These are phyloP conservation scores for Drosophila picticornis DNA, from an alignment of 2,888 invertebrate genomes.

Conservation along the genomic window DNA sequence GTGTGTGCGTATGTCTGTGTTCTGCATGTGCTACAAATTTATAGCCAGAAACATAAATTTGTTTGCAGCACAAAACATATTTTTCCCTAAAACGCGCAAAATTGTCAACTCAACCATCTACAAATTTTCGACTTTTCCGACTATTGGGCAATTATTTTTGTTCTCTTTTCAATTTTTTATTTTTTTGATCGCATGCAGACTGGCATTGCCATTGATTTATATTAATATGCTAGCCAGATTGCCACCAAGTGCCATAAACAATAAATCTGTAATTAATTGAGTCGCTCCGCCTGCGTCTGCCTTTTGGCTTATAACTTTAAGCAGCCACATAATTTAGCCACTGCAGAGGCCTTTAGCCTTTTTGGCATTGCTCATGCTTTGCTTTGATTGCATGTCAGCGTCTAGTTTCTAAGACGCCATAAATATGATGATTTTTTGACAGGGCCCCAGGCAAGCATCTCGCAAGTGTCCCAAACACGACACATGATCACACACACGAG, in stretches of 20 bases:
- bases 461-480: slow-evolving; percentile 2
- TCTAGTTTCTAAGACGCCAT: slow-evolving; percentile 43
- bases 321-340: slow-evolving; percentile 33
- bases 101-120: slow-evolving; percentile 69
- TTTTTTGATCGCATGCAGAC: slow-evolving; percentile 24
- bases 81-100: slow-evolving; percentile 56
- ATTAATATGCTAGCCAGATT: slow-evolving; percentile 35
- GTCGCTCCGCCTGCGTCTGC: slow-evolving; percentile 12
- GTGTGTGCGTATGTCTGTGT: slow-evolving; percentile 24
- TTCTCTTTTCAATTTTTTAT: slow-evolving; percentile 2
- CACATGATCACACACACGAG: slow-evolving; percentile 1
- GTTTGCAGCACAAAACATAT: slow-evolving; percentile 55
- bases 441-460: slow-evolving; percentile 20
- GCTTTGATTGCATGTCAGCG: slow-evolving; percentile 55
- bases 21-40: slow-evolving; percentile 45
- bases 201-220: slow-evolving; percentile 80
- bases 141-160: slow-evolving; percentile 28
- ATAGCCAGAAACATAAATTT: slow-evolving; percentile 54
- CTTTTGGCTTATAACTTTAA: slow-evolving; percentile 41
- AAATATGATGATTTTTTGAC: slow-evolving; percentile 42
- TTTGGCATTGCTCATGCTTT: slow-evolving; percentile 3
- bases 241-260: slow-evolving; percentile 58
- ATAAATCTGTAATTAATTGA: slow-evolving; percentile 65
- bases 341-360: slow-evolving; percentile 6
- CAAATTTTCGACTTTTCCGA: slow-evolving; percentile 39